These are phyloP conservation scores for Plemyria rubiginata DNA, from an alignment of 2,888 invertebrate species.

Conservation along the genomic window DNA sequence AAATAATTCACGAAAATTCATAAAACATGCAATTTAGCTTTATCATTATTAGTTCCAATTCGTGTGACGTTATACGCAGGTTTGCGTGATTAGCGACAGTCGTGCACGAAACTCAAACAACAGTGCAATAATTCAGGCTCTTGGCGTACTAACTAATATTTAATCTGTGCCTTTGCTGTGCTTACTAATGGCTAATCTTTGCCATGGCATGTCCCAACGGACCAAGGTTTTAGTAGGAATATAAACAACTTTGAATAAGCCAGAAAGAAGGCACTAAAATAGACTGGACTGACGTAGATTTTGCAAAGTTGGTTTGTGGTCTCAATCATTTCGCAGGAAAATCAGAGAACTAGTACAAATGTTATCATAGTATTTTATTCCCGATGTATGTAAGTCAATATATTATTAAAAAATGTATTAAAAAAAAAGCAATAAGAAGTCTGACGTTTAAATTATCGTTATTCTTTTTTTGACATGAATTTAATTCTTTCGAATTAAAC, in stretches of 20 bases:
- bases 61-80: constrained; percentile 48
- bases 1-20: constrained; percentile 28
- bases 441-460: too few relatives aligned
- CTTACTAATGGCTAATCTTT: constrained; percentile 17
- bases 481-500: too few relatives aligned
- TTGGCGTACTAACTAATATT: constrained; percentile 7
- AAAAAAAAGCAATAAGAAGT: too few relatives aligned
- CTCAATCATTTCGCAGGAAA: too few relatives aligned
- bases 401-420: too few relatives aligned
- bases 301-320: too few relatives aligned
- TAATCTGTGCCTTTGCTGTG: constrained; percentile 17
- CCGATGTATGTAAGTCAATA: too few relatives aligned
- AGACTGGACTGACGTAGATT: neutral
- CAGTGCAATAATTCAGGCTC: constrained; percentile 58
- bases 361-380: too few relatives aligned
- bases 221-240: constrained; percentile 39
- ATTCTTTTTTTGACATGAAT: too few relatives aligned
- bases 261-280: neutral
- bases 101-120: constrained; percentile 61
- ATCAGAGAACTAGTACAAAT: too few relatives aligned
- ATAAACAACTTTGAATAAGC: constrained; percentile 34
- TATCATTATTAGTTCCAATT: constrained; percentile 46
- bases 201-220: constrained; percentile 46
- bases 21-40: constrained; percentile 42
- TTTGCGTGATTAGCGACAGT: constrained; percentile 57